These are phyloP conservation scores for Uropsilus gracilis DNA, from an alignment of 2,113 vertebrate genomes.

Conservation along the genomic window DNA sequence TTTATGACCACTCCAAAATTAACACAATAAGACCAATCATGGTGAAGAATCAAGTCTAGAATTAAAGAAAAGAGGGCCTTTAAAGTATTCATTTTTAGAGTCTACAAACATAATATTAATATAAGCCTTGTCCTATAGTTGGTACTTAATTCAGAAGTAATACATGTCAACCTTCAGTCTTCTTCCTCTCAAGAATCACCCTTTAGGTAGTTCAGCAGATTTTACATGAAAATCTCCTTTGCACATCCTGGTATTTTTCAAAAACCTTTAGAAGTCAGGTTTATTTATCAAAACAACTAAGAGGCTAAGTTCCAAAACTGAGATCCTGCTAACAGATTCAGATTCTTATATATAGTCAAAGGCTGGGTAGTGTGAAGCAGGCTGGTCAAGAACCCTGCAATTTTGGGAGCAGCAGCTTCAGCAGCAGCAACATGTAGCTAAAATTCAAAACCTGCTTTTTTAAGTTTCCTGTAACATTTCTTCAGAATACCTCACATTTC, in stretches of 20 bases:
- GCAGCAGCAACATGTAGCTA: not conserved
- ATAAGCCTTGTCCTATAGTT: too few species aligned
- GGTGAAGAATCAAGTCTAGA: not conserved
- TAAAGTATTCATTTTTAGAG: not conserved
- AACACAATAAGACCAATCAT: not conserved
- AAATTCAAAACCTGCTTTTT: not conserved
- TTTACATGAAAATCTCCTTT: not conserved
- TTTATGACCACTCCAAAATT: not conserved
- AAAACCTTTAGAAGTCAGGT: not conserved
- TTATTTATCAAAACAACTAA: not conserved
- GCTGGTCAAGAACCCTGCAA: not conserved
- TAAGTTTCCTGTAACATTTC: not conserved
- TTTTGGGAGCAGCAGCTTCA: not conserved
- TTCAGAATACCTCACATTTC: not conserved
- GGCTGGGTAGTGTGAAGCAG: not conserved
- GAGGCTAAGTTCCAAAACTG: not conserved
- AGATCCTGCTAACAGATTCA: not conserved
- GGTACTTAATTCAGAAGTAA: not conserved
- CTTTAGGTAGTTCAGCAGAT: not conserved
- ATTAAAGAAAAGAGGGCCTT: conserved; percentile 36
- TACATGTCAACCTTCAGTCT: not conserved
- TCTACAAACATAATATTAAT: not conserved
- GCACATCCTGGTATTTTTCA: not conserved
- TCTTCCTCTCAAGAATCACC: not conserved
- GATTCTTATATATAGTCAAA: not conserved